Percentiles rank a stretch among this genome's conserved stretches.
Evolutionary conservation across 1,140 invertebrate genomes (phyloP).

Genomic region (Copidosoma floridanum): DNA sequence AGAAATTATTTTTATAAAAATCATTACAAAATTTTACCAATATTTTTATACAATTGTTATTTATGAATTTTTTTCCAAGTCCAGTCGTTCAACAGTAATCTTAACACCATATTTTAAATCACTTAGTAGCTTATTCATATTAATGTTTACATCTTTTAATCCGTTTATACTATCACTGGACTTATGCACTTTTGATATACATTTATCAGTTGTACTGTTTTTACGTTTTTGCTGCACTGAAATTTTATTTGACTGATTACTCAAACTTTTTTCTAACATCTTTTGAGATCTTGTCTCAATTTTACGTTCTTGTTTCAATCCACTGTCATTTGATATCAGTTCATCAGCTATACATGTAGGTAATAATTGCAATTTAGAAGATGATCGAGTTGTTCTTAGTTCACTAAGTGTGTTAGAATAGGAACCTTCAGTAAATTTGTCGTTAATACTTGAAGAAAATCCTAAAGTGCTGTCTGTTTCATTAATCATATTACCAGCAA

Average conservation of each 20-base stretch:
- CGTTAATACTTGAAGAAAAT: too few relatives aligned
- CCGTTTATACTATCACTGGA: conserved; percentile 3
- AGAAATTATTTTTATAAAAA: background rate
- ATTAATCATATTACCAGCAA: too few relatives aligned
- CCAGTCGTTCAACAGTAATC: conserved; percentile 46
- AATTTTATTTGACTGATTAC: conserved; percentile 1
- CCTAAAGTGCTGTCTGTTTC: too few relatives aligned
- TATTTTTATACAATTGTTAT: conserved; percentile 19
- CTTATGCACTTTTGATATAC: conserved; percentile 1
- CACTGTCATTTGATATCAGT: background rate
- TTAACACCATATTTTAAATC: conserved; percentile 46
- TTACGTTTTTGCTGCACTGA: conserved; percentile 10
- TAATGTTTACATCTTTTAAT: conserved; percentile 29
- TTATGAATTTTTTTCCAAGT: conserved; percentile 36
- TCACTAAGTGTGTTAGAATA: conserved; percentile 11
- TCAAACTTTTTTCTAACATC: background rate
- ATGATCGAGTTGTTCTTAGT: conserved; percentile 13
- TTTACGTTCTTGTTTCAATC: background rate
- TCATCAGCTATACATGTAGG: too few relatives aligned
- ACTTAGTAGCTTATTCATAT: conserved; percentile 49
- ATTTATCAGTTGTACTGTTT: conserved; percentile 11
- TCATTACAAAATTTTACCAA: conserved; percentile 22
- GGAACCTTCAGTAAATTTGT: too few relatives aligned
- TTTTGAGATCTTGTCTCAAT: conserved; percentile 16
- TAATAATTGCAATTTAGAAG: conserved; percentile 14